Evolutionary conservation across 2,113 vertebrate species (phyloP).

Genomic region (Lepus americanus): DNA sequence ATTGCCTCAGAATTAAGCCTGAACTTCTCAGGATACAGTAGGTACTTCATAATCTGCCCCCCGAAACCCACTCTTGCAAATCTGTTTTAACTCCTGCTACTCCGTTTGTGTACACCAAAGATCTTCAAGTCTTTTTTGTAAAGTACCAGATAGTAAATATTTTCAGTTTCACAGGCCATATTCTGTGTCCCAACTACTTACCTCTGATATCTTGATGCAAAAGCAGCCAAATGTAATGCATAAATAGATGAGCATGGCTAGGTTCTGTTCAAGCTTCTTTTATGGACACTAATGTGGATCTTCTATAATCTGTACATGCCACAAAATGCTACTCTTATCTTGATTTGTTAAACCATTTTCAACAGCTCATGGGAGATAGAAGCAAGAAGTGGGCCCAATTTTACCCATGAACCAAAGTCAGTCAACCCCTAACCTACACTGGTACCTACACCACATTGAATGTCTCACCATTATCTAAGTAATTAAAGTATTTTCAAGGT

Average conservation of each 20-base stretch:
- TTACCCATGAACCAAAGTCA: background rate
- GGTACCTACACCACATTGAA: background rate
- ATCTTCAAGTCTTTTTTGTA: background rate
- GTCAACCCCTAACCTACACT: background rate
- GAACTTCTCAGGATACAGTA: background rate
- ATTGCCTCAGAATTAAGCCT: background rate
- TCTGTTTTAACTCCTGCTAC: background rate
- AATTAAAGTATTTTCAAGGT: slow-evolving; percentile 15
- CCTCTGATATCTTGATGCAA: background rate
- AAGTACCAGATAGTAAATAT: background rate
- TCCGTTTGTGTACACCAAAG: background rate
- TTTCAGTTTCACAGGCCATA: background rate
- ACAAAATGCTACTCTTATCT: background rate
- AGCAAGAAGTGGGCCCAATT: background rate
- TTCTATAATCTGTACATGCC: background rate
- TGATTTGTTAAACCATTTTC: background rate
- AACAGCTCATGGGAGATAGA: background rate
- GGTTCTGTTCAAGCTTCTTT: background rate
- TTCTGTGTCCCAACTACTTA: background rate
- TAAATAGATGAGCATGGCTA: background rate
- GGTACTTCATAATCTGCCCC: background rate
- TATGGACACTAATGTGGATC: background rate
- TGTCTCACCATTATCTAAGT: background rate
- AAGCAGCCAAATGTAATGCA: background rate
- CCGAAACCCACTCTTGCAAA: background rate